These are phyloP conservation scores for Oreochromis tanganicae DNA, from an alignment of 2,113 vertebrate genomes.

Conservation along the genomic window DNA sequence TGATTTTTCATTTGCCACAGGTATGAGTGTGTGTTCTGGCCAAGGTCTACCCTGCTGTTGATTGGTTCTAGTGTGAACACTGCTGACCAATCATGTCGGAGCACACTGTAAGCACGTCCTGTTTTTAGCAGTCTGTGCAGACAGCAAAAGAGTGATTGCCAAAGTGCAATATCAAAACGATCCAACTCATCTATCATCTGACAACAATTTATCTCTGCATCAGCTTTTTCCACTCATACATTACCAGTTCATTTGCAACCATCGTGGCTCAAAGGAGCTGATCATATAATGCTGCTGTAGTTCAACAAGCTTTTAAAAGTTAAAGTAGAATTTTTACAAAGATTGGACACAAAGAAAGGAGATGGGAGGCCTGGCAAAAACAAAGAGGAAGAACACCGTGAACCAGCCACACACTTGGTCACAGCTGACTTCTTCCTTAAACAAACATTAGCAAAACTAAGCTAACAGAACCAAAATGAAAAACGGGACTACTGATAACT, in stretches of 20 bases:
- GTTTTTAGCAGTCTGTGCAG: not conserved
- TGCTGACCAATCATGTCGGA: not conserved
- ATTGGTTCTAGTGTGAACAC: not conserved
- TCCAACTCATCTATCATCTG: not conserved
- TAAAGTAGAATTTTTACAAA: not conserved
- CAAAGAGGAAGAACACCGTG: not conserved
- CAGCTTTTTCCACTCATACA: not conserved
- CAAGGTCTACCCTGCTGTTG: not conserved
- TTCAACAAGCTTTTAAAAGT: not conserved
- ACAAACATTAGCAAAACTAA: not conserved
- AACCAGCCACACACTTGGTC: not conserved
- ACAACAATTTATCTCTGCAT: not conserved
- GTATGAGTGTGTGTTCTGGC: not conserved
- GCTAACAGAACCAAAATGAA: not conserved
- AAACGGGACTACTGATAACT: not conserved
- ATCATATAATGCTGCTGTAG: not conserved
- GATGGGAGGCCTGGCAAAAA: not conserved
- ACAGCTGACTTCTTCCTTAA: not conserved
- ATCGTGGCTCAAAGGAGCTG: not conserved
- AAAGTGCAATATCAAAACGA: not conserved
- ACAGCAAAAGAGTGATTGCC: not conserved
- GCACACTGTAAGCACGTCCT: not conserved
- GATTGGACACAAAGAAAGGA: not conserved
- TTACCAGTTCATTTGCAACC: not conserved
- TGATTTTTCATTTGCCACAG: not conserved